A percentile compares a stretch with the other conserved stretches of the same genome.
Evolutionary conservation across 2,113 vertebrate genomes (phyloP).

Genomic region (Menidia beryllina): DNA sequence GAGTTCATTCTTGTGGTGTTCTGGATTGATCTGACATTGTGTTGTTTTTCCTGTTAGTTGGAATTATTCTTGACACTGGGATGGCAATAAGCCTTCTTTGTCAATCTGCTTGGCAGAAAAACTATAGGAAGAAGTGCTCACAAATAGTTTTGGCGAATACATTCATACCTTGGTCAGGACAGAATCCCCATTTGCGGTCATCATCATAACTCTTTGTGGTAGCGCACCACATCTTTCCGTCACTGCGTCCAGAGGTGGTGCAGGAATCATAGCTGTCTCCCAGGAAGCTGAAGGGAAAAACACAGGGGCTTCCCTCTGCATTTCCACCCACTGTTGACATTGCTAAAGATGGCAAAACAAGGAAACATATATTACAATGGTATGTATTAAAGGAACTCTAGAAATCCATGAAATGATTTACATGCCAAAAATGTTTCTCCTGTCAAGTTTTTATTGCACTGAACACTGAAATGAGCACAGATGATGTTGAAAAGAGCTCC

Average conservation of each 20-base stretch:
- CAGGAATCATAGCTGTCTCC: constrained; percentile 90
- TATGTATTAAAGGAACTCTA: background rate
- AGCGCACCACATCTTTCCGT: constrained; percentile 93
- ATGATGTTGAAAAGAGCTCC: constrained; percentile 38
- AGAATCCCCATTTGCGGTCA: constrained; percentile 98
- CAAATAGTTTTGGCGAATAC: background rate
- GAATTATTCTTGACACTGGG: background rate
- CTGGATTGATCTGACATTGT: background rate
- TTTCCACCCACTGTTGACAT: constrained; percentile 97
- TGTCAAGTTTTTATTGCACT: constrained; percentile 25
- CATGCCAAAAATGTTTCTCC: constrained; percentile 19
- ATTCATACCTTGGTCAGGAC: constrained; percentile 92
- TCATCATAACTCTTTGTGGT: constrained; percentile 90
- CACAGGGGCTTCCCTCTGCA: constrained; percentile 90
- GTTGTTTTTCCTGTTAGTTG: background rate
- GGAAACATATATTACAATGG: background rate
- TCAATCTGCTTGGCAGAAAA: background rate
- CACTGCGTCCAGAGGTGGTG: constrained; percentile 89
- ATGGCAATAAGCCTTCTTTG: background rate
- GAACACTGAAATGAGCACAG: constrained; percentile 35
- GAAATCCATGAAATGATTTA: constrained; percentile 2
- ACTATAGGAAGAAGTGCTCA: background rate
- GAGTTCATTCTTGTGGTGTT: background rate
- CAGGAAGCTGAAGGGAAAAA: constrained; percentile 94
- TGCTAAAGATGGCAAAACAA: constrained; percentile 76